A percentile compares a stretch with the other conserved stretches of the same genome.
phyloP scores from a whole-genome alignment of 2,797 vertebrate species.

The Smutsia gigantea region DNA sequence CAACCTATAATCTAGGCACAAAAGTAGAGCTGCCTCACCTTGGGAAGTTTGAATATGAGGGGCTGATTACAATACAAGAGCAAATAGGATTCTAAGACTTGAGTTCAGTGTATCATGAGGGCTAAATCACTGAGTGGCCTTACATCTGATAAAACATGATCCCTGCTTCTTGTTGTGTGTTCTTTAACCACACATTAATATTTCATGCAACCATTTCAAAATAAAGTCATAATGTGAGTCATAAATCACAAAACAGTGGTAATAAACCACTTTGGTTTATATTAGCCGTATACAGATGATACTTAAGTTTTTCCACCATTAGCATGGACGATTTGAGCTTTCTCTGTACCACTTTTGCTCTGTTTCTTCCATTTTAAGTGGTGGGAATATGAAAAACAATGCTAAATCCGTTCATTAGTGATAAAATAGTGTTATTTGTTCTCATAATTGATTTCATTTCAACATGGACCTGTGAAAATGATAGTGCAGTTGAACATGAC shows the following conservation, averaged over 20 bases:
- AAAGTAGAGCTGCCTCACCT: constrained; percentile 69
- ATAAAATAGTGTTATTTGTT: constrained; percentile 76
- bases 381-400: constrained; percentile 80
- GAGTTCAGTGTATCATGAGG: constrained; percentile 55
- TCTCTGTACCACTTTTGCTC: constrained; percentile 67
- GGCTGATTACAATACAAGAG: constrained; percentile 47
- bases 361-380: constrained; percentile 77
- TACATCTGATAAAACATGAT: constrained; percentile 71
- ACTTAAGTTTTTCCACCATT: constrained; percentile 85
- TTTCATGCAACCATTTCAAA: constrained; percentile 89
- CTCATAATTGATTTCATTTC: constrained; percentile 85
- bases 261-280: constrained; percentile 86
- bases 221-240: constrained; percentile 87
- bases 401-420: constrained; percentile 81
- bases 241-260: constrained; percentile 87
- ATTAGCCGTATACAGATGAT: constrained; percentile 77
- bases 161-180: constrained; percentile 79
- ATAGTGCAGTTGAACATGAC: constrained; percentile 77
- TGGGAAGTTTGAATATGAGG: constrained; percentile 64
- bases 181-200: constrained; percentile 87
- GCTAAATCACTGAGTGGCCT: constrained; percentile 74
- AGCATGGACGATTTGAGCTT: constrained; percentile 79
- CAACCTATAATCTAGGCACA: constrained; percentile 38
- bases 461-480: constrained; percentile 74
- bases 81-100: constrained; percentile 25